Percentiles rank a stretch among this genome's conserved stretches.
Conservation (phyloP, 1,140 invertebrate genomes). For the Hormaphis cornu region DNA sequence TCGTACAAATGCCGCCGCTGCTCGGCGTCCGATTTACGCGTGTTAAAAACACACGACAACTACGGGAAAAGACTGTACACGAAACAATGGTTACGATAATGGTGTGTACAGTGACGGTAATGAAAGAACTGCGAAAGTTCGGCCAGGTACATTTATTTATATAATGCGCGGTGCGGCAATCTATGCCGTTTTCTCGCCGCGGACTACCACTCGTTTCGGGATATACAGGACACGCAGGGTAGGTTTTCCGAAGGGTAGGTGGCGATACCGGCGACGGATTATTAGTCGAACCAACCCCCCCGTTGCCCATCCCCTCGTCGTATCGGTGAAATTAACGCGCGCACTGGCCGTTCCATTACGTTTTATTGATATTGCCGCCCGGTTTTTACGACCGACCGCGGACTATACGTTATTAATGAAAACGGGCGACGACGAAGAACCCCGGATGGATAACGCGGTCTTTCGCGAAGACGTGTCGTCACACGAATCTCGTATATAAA, state of each 20-base stretch:
- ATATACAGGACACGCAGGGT: no score
- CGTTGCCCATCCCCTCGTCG: not conserved
- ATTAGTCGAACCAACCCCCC: conserved; percentile 24
- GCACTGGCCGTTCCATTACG: conserved; percentile 24
- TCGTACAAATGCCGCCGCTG: no score
- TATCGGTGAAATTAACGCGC: conserved; percentile 23
- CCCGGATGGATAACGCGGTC: no score
- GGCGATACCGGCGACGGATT: not conserved
- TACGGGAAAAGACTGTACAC: not conserved
- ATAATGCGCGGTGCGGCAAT: not conserved
- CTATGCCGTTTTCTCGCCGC: no score
- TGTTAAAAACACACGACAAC: not conserved
- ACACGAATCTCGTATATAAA: no score
- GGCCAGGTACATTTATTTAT: conserved; percentile 8
- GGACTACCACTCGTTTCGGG: no score
- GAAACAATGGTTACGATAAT: not conserved
- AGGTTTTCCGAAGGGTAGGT: not conserved
- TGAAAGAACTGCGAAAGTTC: conserved; percentile 14
- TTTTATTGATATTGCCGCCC: conserved; percentile 30
- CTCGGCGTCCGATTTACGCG: no score
- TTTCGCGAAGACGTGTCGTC: no score
- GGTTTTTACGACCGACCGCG: conserved; percentile 27
- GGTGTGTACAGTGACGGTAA: not conserved
- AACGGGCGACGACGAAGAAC: not conserved
- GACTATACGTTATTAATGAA: no score